These are phyloP conservation scores for Ametastegia equiseti DNA, from an alignment of 2,888 invertebrate species.

Conservation along the genomic window DNA sequence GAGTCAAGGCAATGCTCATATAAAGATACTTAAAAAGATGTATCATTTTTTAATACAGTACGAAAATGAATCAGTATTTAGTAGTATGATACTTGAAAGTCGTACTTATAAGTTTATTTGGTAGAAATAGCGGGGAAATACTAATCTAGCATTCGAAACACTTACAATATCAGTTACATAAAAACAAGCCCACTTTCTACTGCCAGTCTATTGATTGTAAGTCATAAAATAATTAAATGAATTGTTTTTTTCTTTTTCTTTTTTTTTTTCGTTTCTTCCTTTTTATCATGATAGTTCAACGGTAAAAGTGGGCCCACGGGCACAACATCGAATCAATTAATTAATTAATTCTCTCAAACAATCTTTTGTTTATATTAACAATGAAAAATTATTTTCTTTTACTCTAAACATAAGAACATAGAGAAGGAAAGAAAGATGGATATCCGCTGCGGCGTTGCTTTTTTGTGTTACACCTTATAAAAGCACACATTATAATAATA, in stretches of 20 bases:
- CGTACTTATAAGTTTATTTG: constrained; percentile 34
- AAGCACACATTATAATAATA: not conserved
- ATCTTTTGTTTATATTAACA: not conserved
- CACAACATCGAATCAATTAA: constrained; percentile 24
- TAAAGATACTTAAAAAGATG: constrained; percentile 17
- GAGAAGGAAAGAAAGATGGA: not conserved
- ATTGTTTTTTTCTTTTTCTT: too few relatives aligned
- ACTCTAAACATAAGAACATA: constrained; percentile 19
- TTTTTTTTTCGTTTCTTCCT: not conserved
- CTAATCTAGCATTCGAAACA: constrained; percentile 40
- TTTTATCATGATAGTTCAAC: not conserved
- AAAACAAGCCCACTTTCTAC: constrained; percentile 28
- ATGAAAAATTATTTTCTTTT: not conserved
- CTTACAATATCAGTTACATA: constrained; percentile 40
- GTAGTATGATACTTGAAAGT: constrained; percentile 23
- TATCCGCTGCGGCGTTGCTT: not conserved
- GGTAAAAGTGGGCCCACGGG: not conserved
- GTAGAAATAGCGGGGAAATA: constrained; percentile 40
- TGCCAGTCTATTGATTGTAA: constrained; percentile 35
- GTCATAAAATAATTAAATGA: constrained; percentile 10
- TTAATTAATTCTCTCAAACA: constrained; percentile 12
- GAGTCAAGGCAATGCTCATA: constrained; percentile 8
- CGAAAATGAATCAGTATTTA: constrained; percentile 28
- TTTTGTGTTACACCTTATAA: not conserved
- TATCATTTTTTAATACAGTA: constrained; percentile 11